Conservation (phyloP, 2,888 invertebrate species). For the Torymus aiolomorphi region DNA sequence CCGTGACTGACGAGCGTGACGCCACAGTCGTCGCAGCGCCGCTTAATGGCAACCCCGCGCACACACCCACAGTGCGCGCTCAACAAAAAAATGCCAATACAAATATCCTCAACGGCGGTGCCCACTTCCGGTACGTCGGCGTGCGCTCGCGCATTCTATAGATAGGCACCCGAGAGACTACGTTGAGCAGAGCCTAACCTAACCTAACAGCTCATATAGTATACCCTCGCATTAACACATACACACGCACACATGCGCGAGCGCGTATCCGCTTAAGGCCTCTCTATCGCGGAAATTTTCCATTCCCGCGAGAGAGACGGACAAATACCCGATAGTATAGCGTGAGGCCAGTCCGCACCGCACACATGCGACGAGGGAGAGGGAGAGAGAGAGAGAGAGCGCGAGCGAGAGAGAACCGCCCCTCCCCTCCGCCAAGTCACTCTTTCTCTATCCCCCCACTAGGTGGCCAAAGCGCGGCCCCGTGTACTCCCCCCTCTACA, state of each 20-base stretch:
- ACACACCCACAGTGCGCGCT: neutral
- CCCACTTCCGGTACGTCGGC: slow-evolving; percentile 44
- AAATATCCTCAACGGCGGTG: slow-evolving; percentile 12
- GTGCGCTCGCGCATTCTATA: slow-evolving; percentile 30
- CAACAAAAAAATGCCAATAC: neutral
- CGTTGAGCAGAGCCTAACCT: slow-evolving; percentile 26
- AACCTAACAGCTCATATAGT: slow-evolving; percentile 61
- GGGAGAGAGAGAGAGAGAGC: slow-evolving; percentile 39
- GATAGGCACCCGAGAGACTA: slow-evolving; percentile 37
- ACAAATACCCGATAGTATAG: no score
- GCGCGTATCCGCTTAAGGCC: slow-evolving; percentile 59
- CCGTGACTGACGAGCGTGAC: slow-evolving; percentile 32
- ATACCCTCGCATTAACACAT: neutral
- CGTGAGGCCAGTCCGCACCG: no score
- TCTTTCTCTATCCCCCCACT: slow-evolving; percentile 48
- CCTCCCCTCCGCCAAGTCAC: slow-evolving; percentile 52
- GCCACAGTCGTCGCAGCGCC: slow-evolving; percentile 3
- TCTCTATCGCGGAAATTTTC: slow-evolving; percentile 71
- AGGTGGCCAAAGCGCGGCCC: slow-evolving; percentile 21
- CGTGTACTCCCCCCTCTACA: slow-evolving; percentile 14
- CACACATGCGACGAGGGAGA: neutral
- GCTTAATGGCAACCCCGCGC: slow-evolving; percentile 29
- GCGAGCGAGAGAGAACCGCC: slow-evolving; percentile 28
- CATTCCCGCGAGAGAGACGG: slow-evolving; percentile 61
- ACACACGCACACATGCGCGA: slow-evolving; percentile 1